phyloP scores from a whole-genome alignment of 2,113 vertebrate species.

The Cebidichthys violaceus region DNA sequence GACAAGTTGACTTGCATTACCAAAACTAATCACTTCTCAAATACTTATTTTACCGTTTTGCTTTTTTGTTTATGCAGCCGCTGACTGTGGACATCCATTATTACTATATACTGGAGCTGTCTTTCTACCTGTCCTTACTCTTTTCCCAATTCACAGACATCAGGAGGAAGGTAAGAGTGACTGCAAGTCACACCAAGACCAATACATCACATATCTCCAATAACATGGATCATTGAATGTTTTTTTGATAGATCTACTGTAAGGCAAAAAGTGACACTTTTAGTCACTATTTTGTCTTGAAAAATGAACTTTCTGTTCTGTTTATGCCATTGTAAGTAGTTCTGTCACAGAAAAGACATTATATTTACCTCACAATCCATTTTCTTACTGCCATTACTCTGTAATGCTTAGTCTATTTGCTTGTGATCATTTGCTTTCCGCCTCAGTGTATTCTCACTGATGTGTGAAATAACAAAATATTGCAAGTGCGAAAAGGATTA shows the following conservation, averaged over 20 bases:
- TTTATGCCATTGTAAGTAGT: background rate
- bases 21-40: background rate
- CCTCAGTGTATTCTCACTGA: constrained; percentile 20
- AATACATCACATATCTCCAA: constrained; percentile 20
- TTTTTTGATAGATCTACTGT: background rate
- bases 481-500: constrained; percentile 14
- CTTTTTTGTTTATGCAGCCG: constrained; percentile 86
- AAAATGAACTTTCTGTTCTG: background rate
- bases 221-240: background rate
- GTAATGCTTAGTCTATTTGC: constrained; percentile 15
- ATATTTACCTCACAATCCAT: constrained; percentile 15
- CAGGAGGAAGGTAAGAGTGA: constrained; percentile 95
- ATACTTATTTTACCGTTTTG: constrained; percentile 17
- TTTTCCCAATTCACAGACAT: constrained; percentile 98
- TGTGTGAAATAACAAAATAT: constrained; percentile 44
- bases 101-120: constrained; percentile 96
- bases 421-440: constrained; percentile 10
- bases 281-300: background rate
- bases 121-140: constrained; percentile 97
- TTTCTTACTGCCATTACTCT: background rate
- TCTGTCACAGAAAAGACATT: constrained; percentile 5
- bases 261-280: background rate
- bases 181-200: constrained; percentile 14
- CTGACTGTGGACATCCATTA: constrained; percentile 95
- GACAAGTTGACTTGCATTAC: background rate